phyloP scores from a whole-genome alignment of 2,888 invertebrate species.

The Teinopalpus imperialis region DNA sequence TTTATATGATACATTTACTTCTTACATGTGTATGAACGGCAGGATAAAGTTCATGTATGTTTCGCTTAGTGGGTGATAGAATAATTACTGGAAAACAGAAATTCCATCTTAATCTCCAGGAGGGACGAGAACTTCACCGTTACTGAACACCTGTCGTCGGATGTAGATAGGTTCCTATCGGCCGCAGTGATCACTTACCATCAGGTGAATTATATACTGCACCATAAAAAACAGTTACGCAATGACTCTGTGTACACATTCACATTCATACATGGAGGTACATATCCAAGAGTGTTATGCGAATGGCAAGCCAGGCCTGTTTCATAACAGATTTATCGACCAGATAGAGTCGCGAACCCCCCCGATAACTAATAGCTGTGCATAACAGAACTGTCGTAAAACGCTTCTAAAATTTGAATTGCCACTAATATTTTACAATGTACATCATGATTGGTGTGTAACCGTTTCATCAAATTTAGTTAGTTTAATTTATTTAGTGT shows the following conservation, averaged over 20 bases:
- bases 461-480: constrained; percentile 8
- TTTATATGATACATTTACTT: too few relatives aligned
- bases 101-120: too few relatives aligned
- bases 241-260: background rate
- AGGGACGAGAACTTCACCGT: too few relatives aligned
- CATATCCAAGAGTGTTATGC: constrained; percentile 10
- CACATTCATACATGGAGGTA: background rate
- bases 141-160: too few relatives aligned
- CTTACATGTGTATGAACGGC: too few relatives aligned
- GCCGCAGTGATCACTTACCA: too few relatives aligned
- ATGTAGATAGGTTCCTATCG: too few relatives aligned
- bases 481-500: too few relatives aligned
- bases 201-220: too few relatives aligned
- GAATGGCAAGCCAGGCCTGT: constrained; percentile 28
- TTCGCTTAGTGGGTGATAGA: too few relatives aligned
- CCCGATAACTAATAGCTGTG: constrained; percentile 39
- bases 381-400: constrained; percentile 46
- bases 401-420: constrained; percentile 18
- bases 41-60: too few relatives aligned
- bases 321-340: constrained; percentile 45
- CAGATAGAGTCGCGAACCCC: constrained; percentile 37
- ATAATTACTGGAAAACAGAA: too few relatives aligned
- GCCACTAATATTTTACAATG: constrained; percentile 6
- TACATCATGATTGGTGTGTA: background rate
- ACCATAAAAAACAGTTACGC: background rate